Evolutionary conservation across 2,113 vertebrate genomes (phyloP).

Genomic region (Aythya baeri): DNA sequence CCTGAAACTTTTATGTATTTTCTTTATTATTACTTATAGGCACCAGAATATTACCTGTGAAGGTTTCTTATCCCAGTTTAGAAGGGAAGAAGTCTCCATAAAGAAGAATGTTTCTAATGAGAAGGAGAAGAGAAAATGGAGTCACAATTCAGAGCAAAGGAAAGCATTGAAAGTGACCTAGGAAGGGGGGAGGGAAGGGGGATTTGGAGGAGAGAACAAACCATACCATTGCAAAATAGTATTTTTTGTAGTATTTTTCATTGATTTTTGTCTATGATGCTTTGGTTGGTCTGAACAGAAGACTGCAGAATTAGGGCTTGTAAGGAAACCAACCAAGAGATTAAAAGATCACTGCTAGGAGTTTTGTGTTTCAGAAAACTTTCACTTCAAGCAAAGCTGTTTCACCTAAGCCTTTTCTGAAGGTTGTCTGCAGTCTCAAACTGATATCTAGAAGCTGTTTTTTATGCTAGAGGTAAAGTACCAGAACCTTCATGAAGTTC

Average conservation of each 20-base stretch:
- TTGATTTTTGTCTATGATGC: not conserved
- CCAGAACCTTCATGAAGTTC: not conserved
- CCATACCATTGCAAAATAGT: not conserved
- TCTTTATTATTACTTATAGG: not conserved
- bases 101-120: not conserved
- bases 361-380: not conserved
- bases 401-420: not conserved
- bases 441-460: not conserved
- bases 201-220: not conserved
- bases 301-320: not conserved
- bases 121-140: not conserved
- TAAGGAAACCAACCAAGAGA: not conserved
- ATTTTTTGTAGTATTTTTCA: not conserved
- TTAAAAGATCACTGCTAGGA: not conserved
- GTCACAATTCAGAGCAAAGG: not conserved
- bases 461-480: not conserved
- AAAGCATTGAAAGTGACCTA: not conserved
- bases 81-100: not conserved
- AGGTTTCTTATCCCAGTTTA: not conserved
- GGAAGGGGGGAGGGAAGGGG: not conserved
- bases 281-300: not conserved
- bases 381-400: not conserved
- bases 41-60: not conserved
- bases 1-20: not conserved
- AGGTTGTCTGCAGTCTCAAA: not conserved